These are phyloP conservation scores for Drosophila ogumai DNA, from an alignment of 1,140 invertebrate species.

Conservation along the genomic window DNA sequence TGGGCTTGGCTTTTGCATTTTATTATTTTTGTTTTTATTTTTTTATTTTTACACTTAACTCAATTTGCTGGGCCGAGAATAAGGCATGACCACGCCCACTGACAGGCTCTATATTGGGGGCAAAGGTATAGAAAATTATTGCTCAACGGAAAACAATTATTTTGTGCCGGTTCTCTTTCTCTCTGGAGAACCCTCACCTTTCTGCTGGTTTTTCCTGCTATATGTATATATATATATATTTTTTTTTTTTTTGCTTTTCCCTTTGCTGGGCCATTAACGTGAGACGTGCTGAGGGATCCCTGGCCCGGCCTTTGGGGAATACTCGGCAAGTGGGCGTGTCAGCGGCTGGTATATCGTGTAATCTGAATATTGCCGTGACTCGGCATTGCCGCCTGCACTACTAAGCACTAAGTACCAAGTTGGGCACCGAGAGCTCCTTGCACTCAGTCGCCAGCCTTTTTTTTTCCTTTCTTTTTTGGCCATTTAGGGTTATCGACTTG, in stretches of 20 bases:
- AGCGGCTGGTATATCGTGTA: slow-evolving; percentile 54
- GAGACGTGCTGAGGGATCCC: slow-evolving; percentile 33
- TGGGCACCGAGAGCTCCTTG: slow-evolving; percentile 4
- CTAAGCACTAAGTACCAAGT: slow-evolving; percentile 21
- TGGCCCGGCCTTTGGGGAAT: neutral
- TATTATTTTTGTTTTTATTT: slow-evolving; percentile 2
- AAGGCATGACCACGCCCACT: slow-evolving; percentile 47
- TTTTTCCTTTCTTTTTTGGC: slow-evolving; percentile 9
- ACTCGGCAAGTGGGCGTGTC: slow-evolving; percentile 28
- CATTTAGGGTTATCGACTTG: slow-evolving; percentile 74
- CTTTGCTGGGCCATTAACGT: slow-evolving; percentile 55
- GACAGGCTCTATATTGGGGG: slow-evolving; percentile 43
- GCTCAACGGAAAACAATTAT: slow-evolving; percentile 81
- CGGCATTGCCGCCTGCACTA: slow-evolving; percentile 42
- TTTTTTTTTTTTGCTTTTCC: neutral
- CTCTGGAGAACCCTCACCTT: too few relatives aligned
- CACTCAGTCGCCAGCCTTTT: slow-evolving; percentile 5
- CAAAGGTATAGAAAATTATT: slow-evolving; percentile 78
- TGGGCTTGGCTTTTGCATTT: slow-evolving; percentile 42
- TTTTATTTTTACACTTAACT: slow-evolving; percentile 65
- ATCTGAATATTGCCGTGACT: slow-evolving; percentile 79
- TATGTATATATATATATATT: too few relatives aligned
- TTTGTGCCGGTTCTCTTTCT: slow-evolving; percentile 43
- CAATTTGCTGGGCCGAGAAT: slow-evolving; percentile 57
- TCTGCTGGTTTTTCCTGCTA: neutral